Percentiles rank a stretch among this genome's conserved stretches.
Evolutionary conservation across 1,140 invertebrate genomes (phyloP).

Genomic region (Araneus ventricosus): DNA sequence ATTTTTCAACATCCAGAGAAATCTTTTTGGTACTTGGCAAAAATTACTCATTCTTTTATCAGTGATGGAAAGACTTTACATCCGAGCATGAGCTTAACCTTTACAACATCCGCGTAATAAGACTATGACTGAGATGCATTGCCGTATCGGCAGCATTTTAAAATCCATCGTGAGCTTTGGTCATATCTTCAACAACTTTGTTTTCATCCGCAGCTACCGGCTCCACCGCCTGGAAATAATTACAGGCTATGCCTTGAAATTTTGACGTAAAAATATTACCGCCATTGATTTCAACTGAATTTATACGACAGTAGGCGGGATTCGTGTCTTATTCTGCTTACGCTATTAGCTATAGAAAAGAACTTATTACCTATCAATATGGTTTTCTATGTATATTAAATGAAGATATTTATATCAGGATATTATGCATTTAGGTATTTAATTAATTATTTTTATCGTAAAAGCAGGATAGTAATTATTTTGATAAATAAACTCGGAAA

Average conservation of each 20-base stretch:
- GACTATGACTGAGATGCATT: not conserved
- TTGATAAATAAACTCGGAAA: too few species aligned
- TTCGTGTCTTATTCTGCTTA: conserved; percentile 19
- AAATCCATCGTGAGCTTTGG: not conserved
- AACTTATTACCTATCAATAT: not conserved
- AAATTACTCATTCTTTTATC: not conserved
- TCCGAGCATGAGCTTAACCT: not conserved
- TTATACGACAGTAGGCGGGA: conserved; percentile 53
- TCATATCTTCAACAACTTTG: conserved; percentile 4
- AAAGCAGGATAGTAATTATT: too few species aligned
- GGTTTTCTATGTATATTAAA: not conserved
- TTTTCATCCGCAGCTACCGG: not conserved
- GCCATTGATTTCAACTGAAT: conserved; percentile 49
- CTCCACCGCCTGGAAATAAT: conserved; percentile 49
- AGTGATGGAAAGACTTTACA: not conserved
- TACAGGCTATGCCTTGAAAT: conserved; percentile 55
- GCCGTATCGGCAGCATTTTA: too few species aligned
- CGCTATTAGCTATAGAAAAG: not conserved
- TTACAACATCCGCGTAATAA: not conserved
- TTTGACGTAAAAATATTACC: conserved; percentile 59
- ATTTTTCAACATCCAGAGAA: too few species aligned
- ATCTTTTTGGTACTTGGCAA: too few species aligned
- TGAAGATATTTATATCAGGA: too few species aligned
- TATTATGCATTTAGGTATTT: too few species aligned
- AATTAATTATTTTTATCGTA: too few species aligned